phyloP scores from a whole-genome alignment of 2,888 invertebrate species.

The Pollenia griseotomentosa region DNA sequence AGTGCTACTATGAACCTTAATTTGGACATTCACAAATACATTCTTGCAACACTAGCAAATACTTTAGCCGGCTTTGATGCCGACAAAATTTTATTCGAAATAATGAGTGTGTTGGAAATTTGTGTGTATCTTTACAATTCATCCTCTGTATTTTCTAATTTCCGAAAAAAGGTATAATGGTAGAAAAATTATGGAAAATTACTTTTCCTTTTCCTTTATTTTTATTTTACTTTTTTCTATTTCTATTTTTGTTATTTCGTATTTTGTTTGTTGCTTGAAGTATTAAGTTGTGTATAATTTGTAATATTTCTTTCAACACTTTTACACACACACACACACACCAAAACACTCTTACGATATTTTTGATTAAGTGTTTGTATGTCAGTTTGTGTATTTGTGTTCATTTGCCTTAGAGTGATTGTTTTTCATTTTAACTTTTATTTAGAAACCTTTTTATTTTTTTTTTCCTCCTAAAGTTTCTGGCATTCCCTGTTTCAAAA shows the following conservation, averaged over 20 bases:
- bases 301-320: slow-evolving; percentile 55
- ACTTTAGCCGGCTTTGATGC: slow-evolving; percentile 1
- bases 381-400: not conserved
- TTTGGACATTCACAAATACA: slow-evolving; percentile 8
- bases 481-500: not conserved
- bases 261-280: slow-evolving; percentile 30
- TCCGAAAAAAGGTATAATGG: slow-evolving; percentile 50
- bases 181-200: slow-evolving; percentile 65
- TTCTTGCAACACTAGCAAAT: slow-evolving; percentile 21
- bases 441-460: slow-evolving; percentile 27
- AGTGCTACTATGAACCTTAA: slow-evolving; percentile 29
- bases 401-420: slow-evolving; percentile 65
- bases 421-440: slow-evolving; percentile 66
- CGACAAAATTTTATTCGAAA: slow-evolving; percentile 15
- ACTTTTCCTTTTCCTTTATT: slow-evolving; percentile 58
- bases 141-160: slow-evolving; percentile 42
- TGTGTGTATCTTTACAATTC: not conserved
- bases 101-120: slow-evolving; percentile 32
- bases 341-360: not conserved
- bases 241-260: slow-evolving; percentile 9
- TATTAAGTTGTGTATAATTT: slow-evolving; percentile 67
- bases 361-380: slow-evolving; percentile 21
- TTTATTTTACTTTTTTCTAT: not conserved
- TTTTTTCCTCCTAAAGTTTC: slow-evolving; percentile 16
- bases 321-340: slow-evolving; percentile 7